A percentile compares a stretch with the other conserved stretches of the same genome.
Evolutionary conservation across 2,797 vertebrate species (phyloP).

Genomic region (Benthosema pterotum): DNA sequence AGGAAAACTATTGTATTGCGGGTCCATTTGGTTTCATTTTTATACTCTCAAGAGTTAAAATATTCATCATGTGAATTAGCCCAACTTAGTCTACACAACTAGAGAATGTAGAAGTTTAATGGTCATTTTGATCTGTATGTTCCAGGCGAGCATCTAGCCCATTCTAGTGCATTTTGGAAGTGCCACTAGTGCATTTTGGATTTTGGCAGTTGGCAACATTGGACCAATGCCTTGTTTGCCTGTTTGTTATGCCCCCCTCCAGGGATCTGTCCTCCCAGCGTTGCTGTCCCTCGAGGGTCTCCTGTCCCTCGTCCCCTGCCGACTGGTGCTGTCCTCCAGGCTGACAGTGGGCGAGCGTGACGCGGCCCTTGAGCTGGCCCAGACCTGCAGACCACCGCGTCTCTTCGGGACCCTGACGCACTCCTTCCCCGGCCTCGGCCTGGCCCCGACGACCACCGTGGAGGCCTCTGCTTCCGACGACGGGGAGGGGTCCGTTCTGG

Average conservation of each 20-base stretch:
- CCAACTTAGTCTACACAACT: too few relatives aligned
- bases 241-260: background rate
- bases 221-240: constrained; percentile 10
- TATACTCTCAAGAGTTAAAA: too few relatives aligned
- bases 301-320: constrained; percentile 64
- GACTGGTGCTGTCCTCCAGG: constrained; percentile 53
- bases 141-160: too few relatives aligned
- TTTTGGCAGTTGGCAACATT: too few relatives aligned
- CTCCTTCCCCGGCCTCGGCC: constrained; percentile 68
- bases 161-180: too few relatives aligned
- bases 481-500: constrained; percentile 53
- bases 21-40: too few relatives aligned
- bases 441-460: constrained; percentile 68
- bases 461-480: constrained; percentile 45
- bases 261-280: constrained; percentile 71
- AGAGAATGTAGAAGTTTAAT: too few relatives aligned
- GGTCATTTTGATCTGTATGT: too few relatives aligned
- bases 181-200: too few relatives aligned
- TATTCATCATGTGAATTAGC: too few relatives aligned
- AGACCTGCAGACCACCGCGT: constrained; percentile 59
- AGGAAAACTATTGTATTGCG: too few relatives aligned
- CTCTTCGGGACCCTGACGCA: constrained; percentile 75
- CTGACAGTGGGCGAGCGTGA: constrained; percentile 71
- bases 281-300: constrained; percentile 65
- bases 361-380: constrained; percentile 66